A percentile compares a stretch with the other conserved stretches of the same genome.
phyloP scores from a whole-genome alignment of 2,797 vertebrate species.

The Bryconaethiops microstoma region DNA sequence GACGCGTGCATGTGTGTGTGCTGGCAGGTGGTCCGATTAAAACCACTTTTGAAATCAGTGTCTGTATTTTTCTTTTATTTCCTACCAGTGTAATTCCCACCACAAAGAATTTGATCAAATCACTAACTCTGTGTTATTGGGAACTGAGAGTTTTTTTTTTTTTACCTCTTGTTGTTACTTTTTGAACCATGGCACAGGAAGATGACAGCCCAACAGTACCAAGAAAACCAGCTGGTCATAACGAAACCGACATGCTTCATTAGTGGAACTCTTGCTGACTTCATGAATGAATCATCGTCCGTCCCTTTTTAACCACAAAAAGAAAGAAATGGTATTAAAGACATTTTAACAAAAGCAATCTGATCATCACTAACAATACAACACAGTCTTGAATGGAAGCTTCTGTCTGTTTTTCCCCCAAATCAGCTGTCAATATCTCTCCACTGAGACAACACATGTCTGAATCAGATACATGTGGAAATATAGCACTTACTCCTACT shows the following conservation, averaged over 20 bases:
- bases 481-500: conserved; percentile 64
- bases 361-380: not conserved
- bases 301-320: not conserved
- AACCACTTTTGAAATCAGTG: too few relatives aligned
- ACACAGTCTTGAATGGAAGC: not conserved
- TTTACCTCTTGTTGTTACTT: not conserved
- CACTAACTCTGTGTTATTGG: too few relatives aligned
- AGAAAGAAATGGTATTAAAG: not conserved
- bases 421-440: not conserved
- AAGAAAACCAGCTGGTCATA: conserved; percentile 8
- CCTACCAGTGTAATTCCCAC: not conserved
- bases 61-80: too few relatives aligned
- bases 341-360: not conserved
- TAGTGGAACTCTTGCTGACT: not conserved
- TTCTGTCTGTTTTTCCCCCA: not conserved
- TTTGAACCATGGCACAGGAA: conserved; percentile 15
- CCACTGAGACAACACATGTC: not conserved
- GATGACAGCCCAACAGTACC: not conserved
- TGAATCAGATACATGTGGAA: not conserved
- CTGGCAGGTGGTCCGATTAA: too few relatives aligned
- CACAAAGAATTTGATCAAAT: not conserved
- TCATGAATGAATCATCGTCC: conserved; percentile 4
- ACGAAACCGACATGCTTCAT: not conserved
- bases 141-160: not conserved
- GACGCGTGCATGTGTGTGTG: too few relatives aligned